These are phyloP conservation scores for Prosopocoilus inquinatus DNA, from an alignment of 2,888 invertebrate species.

Conservation along the genomic window DNA sequence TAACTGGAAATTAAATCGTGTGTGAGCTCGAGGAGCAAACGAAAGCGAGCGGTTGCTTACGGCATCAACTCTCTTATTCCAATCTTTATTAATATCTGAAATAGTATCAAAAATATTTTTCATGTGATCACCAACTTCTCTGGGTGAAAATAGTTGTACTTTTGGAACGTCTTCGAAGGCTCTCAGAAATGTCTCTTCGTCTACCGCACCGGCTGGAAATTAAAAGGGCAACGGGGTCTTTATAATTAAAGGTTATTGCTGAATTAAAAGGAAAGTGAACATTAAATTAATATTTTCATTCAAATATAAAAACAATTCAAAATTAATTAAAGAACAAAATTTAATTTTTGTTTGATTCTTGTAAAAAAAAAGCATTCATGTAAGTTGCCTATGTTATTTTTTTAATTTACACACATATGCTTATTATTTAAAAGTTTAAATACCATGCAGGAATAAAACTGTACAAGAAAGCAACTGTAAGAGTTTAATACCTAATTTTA, in stretches of 20 bases:
- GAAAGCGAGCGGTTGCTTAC: constrained; percentile 54
- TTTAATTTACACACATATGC: background rate
- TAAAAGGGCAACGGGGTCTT: background rate
- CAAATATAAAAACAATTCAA: background rate
- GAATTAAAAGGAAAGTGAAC: background rate
- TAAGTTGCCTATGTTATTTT: no score
- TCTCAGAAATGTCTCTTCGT: constrained; percentile 82
- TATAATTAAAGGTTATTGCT: background rate
- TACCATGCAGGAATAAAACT: constrained; percentile 19
- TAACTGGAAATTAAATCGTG: constrained; percentile 57
- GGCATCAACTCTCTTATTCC: constrained; percentile 93
- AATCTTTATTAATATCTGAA: constrained; percentile 80
- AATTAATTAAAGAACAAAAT: background rate
- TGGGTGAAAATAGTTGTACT: constrained; percentile 76
- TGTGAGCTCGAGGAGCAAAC: background rate
- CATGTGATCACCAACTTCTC: constrained; percentile 82
- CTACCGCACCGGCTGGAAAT: constrained; percentile 75
- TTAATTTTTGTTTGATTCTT: background rate
- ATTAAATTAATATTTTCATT: background rate
- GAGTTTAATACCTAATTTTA: background rate
- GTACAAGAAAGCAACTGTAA: no score
- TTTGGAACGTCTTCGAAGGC: constrained; percentile 82
- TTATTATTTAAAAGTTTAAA: background rate
- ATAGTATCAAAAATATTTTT: constrained; percentile 71
- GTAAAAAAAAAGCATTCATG: no score